Evolutionary conservation across 2,888 invertebrate genomes (phyloP).

Genomic region (Cylloceria caligata): DNA sequence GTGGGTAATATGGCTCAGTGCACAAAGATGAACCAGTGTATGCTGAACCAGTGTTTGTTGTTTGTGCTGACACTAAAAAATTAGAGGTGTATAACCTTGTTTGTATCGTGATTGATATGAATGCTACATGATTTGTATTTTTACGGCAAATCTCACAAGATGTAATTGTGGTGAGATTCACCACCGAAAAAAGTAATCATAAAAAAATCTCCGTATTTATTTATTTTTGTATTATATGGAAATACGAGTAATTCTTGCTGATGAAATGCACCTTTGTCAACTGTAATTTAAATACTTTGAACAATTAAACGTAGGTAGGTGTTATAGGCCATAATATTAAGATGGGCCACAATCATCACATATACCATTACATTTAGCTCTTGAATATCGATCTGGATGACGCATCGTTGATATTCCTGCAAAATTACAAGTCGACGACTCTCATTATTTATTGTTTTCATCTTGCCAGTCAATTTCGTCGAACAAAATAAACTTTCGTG

Average conservation of each 20-base stretch:
- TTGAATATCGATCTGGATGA: too few species aligned
- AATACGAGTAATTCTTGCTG: neutral
- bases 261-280: neutral
- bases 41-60: too few species aligned
- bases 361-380: too few species aligned
- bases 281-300: too few species aligned
- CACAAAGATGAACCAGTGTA: neutral
- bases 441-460: conserved; percentile 8
- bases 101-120: too few species aligned
- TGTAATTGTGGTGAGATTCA: neutral
- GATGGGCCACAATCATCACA: neutral
- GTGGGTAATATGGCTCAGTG: neutral
- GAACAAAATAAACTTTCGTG: conserved; percentile 38
- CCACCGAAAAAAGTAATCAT: neutral
- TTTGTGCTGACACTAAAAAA: neutral
- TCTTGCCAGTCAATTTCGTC: neutral
- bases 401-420: neutral
- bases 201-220: neutral
- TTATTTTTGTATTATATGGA: neutral
- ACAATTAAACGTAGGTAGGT: too few species aligned
- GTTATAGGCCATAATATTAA: too few species aligned
- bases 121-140: neutral
- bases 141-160: neutral
- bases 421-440: conserved; percentile 34
- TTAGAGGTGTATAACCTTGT: neutral